phyloP scores from a whole-genome alignment of 2,113 vertebrate genomes.

The Eidolon helvum region DNA sequence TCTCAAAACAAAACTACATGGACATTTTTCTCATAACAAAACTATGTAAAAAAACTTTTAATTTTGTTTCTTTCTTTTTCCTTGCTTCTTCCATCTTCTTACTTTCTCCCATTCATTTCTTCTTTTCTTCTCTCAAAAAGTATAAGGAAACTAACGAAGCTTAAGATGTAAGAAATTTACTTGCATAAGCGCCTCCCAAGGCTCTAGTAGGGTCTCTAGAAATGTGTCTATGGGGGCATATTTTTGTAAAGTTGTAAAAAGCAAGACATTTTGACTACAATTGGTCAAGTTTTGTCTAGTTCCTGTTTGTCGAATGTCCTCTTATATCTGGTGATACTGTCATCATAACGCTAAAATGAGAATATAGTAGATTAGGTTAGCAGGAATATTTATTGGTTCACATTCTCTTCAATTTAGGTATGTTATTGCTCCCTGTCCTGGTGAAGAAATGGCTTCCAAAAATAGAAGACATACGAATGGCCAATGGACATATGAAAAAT shows the following conservation, averaged over 20 bases:
- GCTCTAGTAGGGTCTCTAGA: neutral
- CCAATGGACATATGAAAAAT: too few species aligned
- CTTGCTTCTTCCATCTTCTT: neutral
- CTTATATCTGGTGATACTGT: neutral
- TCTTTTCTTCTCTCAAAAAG: neutral
- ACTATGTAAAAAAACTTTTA: neutral
- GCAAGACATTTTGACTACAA: neutral
- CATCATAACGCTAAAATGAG: neutral
- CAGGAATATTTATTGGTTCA: neutral
- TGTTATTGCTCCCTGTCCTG: neutral
- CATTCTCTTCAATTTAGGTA: neutral
- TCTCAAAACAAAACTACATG: neutral
- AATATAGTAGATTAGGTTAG: neutral
- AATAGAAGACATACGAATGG: neutral
- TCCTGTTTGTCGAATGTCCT: neutral
- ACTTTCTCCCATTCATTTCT: neutral
- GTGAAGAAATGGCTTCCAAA: neutral
- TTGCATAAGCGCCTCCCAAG: neutral
- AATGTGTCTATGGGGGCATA: accelerated
- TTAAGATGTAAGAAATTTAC: neutral
- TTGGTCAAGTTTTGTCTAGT: neutral
- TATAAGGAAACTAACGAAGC: neutral
- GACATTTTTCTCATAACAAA: neutral
- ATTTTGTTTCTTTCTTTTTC: neutral
- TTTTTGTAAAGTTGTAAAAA: neutral